Evolutionary conservation across 2,888 invertebrate species (phyloP).

Genomic region (Tetragonisca angustula): DNA sequence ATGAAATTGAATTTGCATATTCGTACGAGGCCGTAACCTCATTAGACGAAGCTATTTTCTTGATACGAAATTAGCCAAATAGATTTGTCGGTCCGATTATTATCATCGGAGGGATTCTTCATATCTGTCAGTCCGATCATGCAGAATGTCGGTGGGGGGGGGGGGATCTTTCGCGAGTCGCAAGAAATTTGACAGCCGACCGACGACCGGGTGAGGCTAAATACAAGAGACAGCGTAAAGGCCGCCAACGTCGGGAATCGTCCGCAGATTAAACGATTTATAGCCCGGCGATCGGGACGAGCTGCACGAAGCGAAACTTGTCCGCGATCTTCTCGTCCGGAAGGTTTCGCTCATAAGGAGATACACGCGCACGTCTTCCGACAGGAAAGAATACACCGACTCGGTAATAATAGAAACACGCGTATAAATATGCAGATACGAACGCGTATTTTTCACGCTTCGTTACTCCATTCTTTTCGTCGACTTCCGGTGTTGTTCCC

Average conservation of each 20-base stretch:
- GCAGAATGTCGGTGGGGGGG: slow-evolving; percentile 21
- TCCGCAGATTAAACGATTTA: slow-evolving; percentile 52
- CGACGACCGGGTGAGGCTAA: slow-evolving; percentile 56
- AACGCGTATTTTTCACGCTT: slow-evolving; percentile 57
- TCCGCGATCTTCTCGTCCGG: slow-evolving; percentile 15
- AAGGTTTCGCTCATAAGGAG: slow-evolving; percentile 3
- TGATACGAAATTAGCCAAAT: slow-evolving; percentile 36
- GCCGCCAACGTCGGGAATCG: slow-evolving; percentile 49
- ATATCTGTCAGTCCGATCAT: slow-evolving; percentile 56
- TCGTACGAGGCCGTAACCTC: background rate
- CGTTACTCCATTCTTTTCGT: slow-evolving; percentile 34
- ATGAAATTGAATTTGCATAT: background rate
- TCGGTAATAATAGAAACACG: slow-evolving; percentile 30
- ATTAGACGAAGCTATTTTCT: background rate
- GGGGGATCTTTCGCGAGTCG: slow-evolving; percentile 37
- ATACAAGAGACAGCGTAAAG: slow-evolving; percentile 47
- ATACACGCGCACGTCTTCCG: background rate
- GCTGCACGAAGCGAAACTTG: slow-evolving; percentile 7
- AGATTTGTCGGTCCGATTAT: slow-evolving; percentile 75
- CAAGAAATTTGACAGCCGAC: slow-evolving; percentile 61
- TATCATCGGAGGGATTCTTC: slow-evolving; percentile 47
- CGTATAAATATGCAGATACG: slow-evolving; percentile 43
- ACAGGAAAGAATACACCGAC: slow-evolving; percentile 38
- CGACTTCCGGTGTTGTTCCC: slow-evolving; percentile 46
- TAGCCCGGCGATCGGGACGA: slow-evolving; percentile 22